Percentiles rank a stretch among this genome's conserved stretches.
Evolutionary conservation across 2,888 invertebrate genomes (phyloP).

Genomic region (Ophion costatus): DNA sequence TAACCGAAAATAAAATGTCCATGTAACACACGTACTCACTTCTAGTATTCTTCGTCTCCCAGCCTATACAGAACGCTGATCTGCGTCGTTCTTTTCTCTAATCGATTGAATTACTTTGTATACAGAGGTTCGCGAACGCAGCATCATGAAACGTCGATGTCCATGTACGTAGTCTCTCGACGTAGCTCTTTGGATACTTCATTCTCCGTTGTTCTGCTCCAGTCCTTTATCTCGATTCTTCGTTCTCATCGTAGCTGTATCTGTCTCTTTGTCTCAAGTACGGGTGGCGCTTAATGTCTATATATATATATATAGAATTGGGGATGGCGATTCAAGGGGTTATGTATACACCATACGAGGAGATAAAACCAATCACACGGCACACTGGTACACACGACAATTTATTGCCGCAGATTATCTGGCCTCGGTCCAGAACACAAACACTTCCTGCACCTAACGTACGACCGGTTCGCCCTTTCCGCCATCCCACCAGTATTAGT

Average conservation of each 20-base stretch:
- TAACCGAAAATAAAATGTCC: constrained; percentile 2
- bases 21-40: neutral
- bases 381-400: constrained; percentile 79
- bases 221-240: constrained; percentile 44
- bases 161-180: constrained; percentile 32
- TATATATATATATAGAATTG: constrained; percentile 40
- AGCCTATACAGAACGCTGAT: constrained; percentile 8
- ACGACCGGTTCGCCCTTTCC: constrained; percentile 40
- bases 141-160: constrained; percentile 43
- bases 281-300: constrained; percentile 2
- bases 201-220: constrained; percentile 45
- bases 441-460: constrained; percentile 73
- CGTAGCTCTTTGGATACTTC: constrained; percentile 55
- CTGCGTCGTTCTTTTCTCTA: constrained; percentile 36
- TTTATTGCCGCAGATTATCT: constrained; percentile 82
- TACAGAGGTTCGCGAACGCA: neutral
- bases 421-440: constrained; percentile 81
- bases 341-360: constrained; percentile 69
- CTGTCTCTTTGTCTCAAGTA: constrained; percentile 17
- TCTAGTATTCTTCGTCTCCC: neutral
- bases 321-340: constrained; percentile 61
- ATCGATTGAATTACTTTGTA: constrained; percentile 17
- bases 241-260: neutral
- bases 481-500: constrained; percentile 27
- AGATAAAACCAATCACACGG: constrained; percentile 82